These are phyloP conservation scores for Acromyrmex heyeri DNA, from an alignment of 1,140 invertebrate species.

Conservation along the genomic window DNA sequence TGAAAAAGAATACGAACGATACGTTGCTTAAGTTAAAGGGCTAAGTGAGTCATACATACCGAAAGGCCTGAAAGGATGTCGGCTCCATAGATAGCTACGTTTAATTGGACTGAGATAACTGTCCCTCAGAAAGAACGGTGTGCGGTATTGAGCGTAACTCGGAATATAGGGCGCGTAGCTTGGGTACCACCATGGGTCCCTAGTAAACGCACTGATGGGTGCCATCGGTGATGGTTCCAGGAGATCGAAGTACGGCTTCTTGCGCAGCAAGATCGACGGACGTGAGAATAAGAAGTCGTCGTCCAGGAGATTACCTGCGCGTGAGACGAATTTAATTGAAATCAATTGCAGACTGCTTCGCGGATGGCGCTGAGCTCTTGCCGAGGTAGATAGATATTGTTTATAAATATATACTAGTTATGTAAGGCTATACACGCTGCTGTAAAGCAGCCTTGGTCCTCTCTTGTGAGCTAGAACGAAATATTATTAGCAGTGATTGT, in stretches of 20 bases:
- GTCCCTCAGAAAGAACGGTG: conserved; percentile 93
- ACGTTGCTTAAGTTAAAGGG: background rate
- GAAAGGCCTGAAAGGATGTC: conserved; percentile 95
- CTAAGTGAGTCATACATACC: conserved; percentile 87
- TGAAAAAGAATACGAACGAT: background rate
- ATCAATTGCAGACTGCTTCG: conserved; percentile 37
- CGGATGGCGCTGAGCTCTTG: background rate
- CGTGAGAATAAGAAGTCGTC: conserved; percentile 79
- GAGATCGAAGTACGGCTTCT: conserved; percentile 91
- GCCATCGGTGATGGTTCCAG: conserved; percentile 92
- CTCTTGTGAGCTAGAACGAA: conserved; percentile 40
- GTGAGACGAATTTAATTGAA: conserved; percentile 22
- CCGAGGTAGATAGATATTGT: conserved; percentile 41
- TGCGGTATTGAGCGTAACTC: conserved; percentile 88
- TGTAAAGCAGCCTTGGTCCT: conserved; percentile 32
- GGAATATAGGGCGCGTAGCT: conserved; percentile 91
- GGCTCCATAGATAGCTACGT: conserved; percentile 95
- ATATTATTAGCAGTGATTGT: conserved; percentile 62
- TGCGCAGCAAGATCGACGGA: conserved; percentile 84
- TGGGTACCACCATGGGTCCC: conserved; percentile 95
- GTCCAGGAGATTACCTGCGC: conserved; percentile 81
- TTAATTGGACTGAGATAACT: conserved; percentile 95
- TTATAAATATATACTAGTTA: conserved; percentile 58
- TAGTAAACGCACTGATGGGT: conserved; percentile 92
- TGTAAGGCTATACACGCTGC: background rate